phyloP scores from a whole-genome alignment of 2,797 vertebrate genomes.

The Cirrhinus mrigala region DNA sequence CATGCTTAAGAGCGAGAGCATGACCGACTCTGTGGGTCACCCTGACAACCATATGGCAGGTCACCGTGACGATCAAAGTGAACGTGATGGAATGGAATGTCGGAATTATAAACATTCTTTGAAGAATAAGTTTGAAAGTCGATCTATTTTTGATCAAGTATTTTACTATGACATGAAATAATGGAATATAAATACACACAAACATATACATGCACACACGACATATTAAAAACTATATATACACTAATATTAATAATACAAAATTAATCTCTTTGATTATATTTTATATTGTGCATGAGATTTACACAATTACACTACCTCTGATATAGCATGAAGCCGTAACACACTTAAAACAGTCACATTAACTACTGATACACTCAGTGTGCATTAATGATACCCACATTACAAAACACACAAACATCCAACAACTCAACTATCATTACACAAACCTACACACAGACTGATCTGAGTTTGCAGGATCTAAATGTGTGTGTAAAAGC shows the following conservation, averaged over 20 bases:
- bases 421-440: not conserved
- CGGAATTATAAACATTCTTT: not conserved
- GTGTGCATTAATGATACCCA: not conserved
- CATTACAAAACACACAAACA: not conserved
- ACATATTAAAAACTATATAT: too few relatives aligned
- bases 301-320: not conserved
- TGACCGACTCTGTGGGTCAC: slow-evolving; percentile 42
- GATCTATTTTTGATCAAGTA: not conserved
- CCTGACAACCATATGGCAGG: slow-evolving; percentile 36
- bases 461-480: not conserved
- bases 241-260: too few relatives aligned
- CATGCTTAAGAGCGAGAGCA: slow-evolving; percentile 59
- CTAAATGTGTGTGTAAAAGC: not conserved
- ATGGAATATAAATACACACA: too few relatives aligned
- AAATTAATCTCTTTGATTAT: not conserved
- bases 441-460: not conserved
- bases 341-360: not conserved
- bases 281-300: not conserved
- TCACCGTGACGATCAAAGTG: slow-evolving; percentile 25
- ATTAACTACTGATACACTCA: not conserved
- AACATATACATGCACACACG: not conserved
- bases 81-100: slow-evolving; percentile 44
- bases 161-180: not conserved
- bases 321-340: not conserved
- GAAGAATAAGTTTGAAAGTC: not conserved